A percentile compares a stretch with the other conserved stretches of the same genome.
Conservation (phyloP, 2,888 invertebrate genomes). For the Pyrochroa serraticornis region DNA sequence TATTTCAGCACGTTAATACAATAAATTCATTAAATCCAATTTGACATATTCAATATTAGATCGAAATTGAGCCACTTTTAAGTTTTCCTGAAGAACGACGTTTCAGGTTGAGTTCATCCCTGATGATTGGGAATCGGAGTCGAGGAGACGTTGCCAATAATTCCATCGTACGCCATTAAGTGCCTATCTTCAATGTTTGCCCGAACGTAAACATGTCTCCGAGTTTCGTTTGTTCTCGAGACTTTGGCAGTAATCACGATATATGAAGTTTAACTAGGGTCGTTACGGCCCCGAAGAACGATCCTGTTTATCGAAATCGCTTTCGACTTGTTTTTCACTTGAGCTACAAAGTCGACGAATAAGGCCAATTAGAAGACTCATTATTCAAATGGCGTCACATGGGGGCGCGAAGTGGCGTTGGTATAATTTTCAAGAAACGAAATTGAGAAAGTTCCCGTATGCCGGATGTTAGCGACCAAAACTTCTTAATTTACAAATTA, state of each 20-base stretch:
- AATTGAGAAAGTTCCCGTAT: too few species aligned
- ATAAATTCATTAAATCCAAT: too few species aligned
- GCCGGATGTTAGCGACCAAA: too few species aligned
- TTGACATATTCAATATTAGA: too few species aligned
- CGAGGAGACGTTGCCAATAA: conserved; percentile 35
- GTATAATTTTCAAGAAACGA: neutral
- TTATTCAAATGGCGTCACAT: conserved; percentile 11
- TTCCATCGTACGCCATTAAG: conserved; percentile 36
- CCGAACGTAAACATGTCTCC: conserved; percentile 43
- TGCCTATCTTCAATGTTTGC: conserved; percentile 41
- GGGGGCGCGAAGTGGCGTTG: neutral
- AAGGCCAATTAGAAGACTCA: conserved; percentile 13
- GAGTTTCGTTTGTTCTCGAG: conserved; percentile 42
- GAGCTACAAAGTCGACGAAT: conserved; percentile 10
- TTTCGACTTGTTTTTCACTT: conserved; percentile 23
- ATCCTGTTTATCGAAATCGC: conserved; percentile 28
- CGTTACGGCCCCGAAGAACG: conserved; percentile 26
- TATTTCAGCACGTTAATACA: too few species aligned
- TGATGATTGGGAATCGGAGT: too few species aligned
- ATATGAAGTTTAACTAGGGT: conserved; percentile 38
- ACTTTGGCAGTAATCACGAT: conserved; percentile 43
- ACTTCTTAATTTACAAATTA: too few species aligned
- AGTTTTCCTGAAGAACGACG: too few species aligned
- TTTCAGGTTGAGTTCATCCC: too few species aligned
- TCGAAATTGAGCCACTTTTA: too few species aligned